phyloP scores from a whole-genome alignment of 1,140 invertebrate genomes.

The Scaptomyza hsui region DNA sequence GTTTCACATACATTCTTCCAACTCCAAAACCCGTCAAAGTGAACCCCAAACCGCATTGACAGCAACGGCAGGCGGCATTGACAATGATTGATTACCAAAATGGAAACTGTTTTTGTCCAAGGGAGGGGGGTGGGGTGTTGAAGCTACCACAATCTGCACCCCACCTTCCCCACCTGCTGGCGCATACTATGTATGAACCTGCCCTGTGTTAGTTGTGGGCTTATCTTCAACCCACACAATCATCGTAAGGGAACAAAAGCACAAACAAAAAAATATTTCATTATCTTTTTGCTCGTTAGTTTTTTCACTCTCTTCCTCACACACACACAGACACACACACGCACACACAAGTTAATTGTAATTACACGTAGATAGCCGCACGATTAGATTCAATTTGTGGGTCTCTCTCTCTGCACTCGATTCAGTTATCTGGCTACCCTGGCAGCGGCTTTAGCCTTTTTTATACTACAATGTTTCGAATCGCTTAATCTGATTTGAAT shows the following conservation, averaged over 20 bases:
- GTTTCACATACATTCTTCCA: slow-evolving; percentile 26
- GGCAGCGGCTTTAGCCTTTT: slow-evolving; percentile 34
- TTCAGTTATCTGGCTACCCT: slow-evolving; percentile 30
- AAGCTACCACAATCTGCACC: slow-evolving; percentile 52
- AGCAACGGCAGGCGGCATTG: slow-evolving; percentile 62
- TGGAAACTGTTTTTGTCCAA: slow-evolving; percentile 58
- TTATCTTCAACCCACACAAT: slow-evolving; percentile 36
- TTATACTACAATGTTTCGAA: slow-evolving; percentile 17
- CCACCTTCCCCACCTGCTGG: slow-evolving; percentile 27
- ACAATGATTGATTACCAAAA: slow-evolving; percentile 81
- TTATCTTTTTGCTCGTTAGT: slow-evolving; percentile 75
- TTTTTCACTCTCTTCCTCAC: slow-evolving; percentile 29
- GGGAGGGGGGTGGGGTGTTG: slow-evolving; percentile 3
- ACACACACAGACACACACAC: slow-evolving; percentile 6
- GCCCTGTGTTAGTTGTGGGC: slow-evolving; percentile 3
- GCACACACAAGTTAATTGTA: slow-evolving; percentile 68
- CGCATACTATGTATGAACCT: slow-evolving; percentile 27
- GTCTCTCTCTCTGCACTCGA: slow-evolving; percentile 13
- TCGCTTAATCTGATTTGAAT: slow-evolving; percentile 51
- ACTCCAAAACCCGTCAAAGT: slow-evolving; percentile 17
- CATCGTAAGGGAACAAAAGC: slow-evolving; percentile 17
- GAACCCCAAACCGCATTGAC: slow-evolving; percentile 64
- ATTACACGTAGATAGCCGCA: slow-evolving; percentile 78
- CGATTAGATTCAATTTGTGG: slow-evolving; percentile 78
- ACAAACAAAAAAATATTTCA: slow-evolving; percentile 64